Evolutionary conservation across 2,113 vertebrate species (phyloP).

Genomic region (Polypterus senegalus): DNA sequence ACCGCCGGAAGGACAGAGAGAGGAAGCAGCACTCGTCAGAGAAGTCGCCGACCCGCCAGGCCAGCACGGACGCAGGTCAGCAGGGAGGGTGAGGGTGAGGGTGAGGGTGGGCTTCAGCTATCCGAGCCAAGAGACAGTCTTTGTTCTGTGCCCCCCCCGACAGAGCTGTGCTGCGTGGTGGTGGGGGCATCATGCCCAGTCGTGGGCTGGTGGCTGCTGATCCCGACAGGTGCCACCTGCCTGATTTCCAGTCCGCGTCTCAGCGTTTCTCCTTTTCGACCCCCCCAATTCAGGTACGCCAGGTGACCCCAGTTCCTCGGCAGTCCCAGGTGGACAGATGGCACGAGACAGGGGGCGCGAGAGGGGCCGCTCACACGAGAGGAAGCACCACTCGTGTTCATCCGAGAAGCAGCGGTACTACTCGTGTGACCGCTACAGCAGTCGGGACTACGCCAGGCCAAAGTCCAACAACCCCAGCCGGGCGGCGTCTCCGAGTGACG

Average conservation of each 20-base stretch:
- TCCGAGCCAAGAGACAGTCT: constrained; percentile 21
- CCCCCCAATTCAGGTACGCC: constrained; percentile 19
- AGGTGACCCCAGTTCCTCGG: constrained; percentile 19
- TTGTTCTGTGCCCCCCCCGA: constrained; percentile 32
- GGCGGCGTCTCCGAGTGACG: constrained; percentile 64
- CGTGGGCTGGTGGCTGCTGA: too few species aligned
- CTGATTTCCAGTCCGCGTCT: neutral
- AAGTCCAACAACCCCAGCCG: constrained; percentile 68
- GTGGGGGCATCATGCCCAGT: too few species aligned
- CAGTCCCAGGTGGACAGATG: constrained; percentile 32
- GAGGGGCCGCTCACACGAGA: constrained; percentile 80
- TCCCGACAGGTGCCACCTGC: too few species aligned
- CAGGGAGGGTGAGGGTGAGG: neutral
- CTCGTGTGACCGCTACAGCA: constrained; percentile 84
- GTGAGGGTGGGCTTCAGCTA: constrained; percentile 21
- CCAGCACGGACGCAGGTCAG: constrained; percentile 51
- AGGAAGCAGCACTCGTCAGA: constrained; percentile 80
- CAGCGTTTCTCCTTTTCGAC: neutral
- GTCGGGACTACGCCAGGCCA: constrained; percentile 67
- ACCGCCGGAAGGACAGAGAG: constrained; percentile 71
- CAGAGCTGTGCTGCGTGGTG: constrained; percentile 7
- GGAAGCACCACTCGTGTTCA: constrained; percentile 76
- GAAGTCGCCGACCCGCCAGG: constrained; percentile 48
- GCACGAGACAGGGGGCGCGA: constrained; percentile 56
- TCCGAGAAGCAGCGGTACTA: constrained; percentile 88